Evolutionary conservation across 1,140 invertebrate species (phyloP).

Genomic region (Odontomachus brunneus): DNA sequence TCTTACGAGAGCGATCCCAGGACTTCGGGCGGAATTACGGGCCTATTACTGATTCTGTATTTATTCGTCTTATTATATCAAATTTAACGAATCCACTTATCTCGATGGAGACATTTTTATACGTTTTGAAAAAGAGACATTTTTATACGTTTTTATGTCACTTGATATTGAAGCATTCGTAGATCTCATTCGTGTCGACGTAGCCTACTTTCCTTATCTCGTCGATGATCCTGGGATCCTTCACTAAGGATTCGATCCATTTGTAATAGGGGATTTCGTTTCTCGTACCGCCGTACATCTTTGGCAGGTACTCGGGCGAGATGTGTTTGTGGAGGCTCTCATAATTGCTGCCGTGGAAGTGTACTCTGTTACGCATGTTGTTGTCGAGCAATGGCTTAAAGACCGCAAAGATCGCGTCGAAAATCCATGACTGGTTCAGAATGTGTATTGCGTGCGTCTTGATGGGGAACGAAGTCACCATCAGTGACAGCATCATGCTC

Average conservation of each 20-base stretch:
- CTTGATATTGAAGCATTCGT: background rate
- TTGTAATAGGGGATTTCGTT: slow-evolving; percentile 90
- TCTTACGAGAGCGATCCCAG: background rate
- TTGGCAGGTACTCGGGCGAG: slow-evolving; percentile 89
- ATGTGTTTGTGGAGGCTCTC: slow-evolving; percentile 92
- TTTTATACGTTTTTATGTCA: no score
- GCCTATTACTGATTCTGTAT: no score
- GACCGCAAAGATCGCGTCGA: slow-evolving; percentile 91
- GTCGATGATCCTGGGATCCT: slow-evolving; percentile 87
- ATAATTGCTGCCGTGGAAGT: slow-evolving; percentile 91
- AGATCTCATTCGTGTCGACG: slow-evolving; percentile 78
- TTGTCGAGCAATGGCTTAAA: slow-evolving; percentile 91
- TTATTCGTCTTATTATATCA: no score
- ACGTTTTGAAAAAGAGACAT: no score
- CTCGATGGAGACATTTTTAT: no score
- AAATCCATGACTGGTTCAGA: slow-evolving; percentile 92
- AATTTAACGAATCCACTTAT: no score
- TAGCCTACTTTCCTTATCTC: slow-evolving; percentile 89
- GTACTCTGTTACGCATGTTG: slow-evolving; percentile 89
- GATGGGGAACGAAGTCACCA: slow-evolving; percentile 90
- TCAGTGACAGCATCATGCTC: slow-evolving; percentile 81
- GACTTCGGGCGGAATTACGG: no score
- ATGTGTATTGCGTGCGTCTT: slow-evolving; percentile 91
- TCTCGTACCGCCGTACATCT: slow-evolving; percentile 89
- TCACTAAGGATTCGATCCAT: slow-evolving; percentile 89